Evolutionary conservation across 2,797 vertebrate species (phyloP).

Genomic region (Phataginus tricuspis): DNA sequence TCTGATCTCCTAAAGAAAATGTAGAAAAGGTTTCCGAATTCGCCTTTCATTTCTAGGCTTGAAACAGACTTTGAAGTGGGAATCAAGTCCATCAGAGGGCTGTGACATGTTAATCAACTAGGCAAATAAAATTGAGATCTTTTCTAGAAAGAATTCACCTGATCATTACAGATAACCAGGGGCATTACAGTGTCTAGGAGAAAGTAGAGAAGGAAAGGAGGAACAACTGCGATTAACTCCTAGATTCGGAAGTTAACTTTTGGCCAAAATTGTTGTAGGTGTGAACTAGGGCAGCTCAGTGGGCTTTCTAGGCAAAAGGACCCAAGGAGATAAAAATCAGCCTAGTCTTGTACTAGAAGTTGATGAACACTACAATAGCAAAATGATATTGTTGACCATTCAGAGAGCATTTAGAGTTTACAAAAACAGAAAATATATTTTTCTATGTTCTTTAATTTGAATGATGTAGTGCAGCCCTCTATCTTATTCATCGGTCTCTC

Average conservation of each 20-base stretch:
- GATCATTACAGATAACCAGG: not conserved
- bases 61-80: not conserved
- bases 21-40: not conserved
- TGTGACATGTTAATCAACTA: not conserved
- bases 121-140: not conserved
- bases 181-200: not conserved
- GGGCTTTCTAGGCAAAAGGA: not conserved
- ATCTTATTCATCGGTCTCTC: not conserved
- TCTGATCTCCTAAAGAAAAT: not conserved
- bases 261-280: rapidly evolving
- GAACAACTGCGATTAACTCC: rapidly evolving
- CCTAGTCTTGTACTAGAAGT: not conserved
- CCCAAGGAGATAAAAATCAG: not conserved
- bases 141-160: not conserved
- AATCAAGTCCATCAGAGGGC: not conserved
- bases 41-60: not conserved
- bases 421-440: not conserved
- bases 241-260: not conserved
- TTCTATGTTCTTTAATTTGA: not conserved
- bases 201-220: not conserved
- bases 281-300: not conserved
- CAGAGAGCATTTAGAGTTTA: not conserved
- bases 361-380: not conserved
- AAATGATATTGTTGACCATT: not conserved
- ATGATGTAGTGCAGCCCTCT: not conserved